These are phyloP conservation scores for Zenarchopterus dispar DNA, from an alignment of 2,797 vertebrate genomes.

Conservation along the genomic window DNA sequence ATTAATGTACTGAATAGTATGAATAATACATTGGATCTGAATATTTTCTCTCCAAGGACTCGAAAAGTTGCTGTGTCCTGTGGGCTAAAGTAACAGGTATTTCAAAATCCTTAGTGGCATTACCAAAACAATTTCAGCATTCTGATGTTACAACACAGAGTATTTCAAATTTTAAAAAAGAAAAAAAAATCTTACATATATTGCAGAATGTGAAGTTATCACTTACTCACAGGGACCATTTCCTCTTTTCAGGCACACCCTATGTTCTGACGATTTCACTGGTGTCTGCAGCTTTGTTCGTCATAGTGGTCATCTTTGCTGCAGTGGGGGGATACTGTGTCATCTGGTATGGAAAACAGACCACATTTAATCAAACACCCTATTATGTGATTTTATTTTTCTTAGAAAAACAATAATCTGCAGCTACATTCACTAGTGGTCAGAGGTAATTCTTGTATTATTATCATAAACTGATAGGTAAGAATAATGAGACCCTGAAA, in stretches of 20 bases:
- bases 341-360: conserved; percentile 55
- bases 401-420: too few relatives aligned
- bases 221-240: neutral
- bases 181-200: neutral
- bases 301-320: conserved; percentile 60
- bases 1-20: neutral
- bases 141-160: neutral
- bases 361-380: neutral
- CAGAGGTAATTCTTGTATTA: too few relatives aligned
- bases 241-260: conserved; percentile 65
- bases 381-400: too few relatives aligned
- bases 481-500: too few relatives aligned
- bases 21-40: neutral
- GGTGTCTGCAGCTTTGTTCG: conserved; percentile 53
- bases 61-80: conserved; percentile 77
- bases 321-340: conserved; percentile 61
- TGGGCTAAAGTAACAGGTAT: conserved; percentile 84
- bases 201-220: neutral
- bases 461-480: too few relatives aligned
- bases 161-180: neutral
- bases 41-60: conserved; percentile 60
- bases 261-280: conserved; percentile 68
- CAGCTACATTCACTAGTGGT: too few relatives aligned
- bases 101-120: conserved; percentile 1
- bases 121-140: neutral